Evolutionary conservation across 2,888 invertebrate genomes (phyloP), one percentile per base, ranked within the genome.

Genomic region (Oxycera nigricornis): DNA sequence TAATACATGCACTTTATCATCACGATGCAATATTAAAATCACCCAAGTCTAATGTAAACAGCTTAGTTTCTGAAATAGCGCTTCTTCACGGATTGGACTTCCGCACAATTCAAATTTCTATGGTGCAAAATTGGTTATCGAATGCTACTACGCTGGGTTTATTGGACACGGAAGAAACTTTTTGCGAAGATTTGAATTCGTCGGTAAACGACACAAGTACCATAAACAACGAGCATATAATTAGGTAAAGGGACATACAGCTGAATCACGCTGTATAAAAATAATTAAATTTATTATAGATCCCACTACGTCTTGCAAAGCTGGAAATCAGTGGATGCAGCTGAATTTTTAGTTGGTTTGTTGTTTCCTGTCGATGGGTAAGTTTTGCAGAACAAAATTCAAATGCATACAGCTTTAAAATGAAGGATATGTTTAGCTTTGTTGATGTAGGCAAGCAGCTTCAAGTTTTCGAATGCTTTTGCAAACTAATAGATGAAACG

Each of bases 401-500:
- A n/a, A 11, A 52, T 52, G 17, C 17, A n/a, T 52, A n/a, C 3
- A 31, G 20, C 4, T 20, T 20, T 41, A n/a, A n/a, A n/a, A n/a
- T n/a, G n/a, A n/a, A 52, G 30, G 1, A 14, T 77, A 55, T 41
- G 52, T 73, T 11, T n/a, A 77, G 77, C 0, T 70, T 52, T 11
- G 41, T 74, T 1, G 84, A 83, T 74, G 83, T 83, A 2, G 82
- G 80, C 1, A 82, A 84, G 11, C 85, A 84, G 75, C 77, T 86
- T 26, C 83, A 84, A 74, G 81, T 85, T 79, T 83, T 83, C 73
- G 85, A 86, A 78, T 85, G 85, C 65, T 83, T 84, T 59, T 82
- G 82, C 1, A 84, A 84, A 75, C 79, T 86, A 0, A 82, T 83
- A 17, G 82, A 84, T 73, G 84, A 84, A 24, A 22, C 72, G 11